Percentiles rank a stretch among this genome's conserved stretches.
phyloP scores from a whole-genome alignment of 2,797 vertebrate species.

The Phaenicophaeus curvirostris region DNA sequence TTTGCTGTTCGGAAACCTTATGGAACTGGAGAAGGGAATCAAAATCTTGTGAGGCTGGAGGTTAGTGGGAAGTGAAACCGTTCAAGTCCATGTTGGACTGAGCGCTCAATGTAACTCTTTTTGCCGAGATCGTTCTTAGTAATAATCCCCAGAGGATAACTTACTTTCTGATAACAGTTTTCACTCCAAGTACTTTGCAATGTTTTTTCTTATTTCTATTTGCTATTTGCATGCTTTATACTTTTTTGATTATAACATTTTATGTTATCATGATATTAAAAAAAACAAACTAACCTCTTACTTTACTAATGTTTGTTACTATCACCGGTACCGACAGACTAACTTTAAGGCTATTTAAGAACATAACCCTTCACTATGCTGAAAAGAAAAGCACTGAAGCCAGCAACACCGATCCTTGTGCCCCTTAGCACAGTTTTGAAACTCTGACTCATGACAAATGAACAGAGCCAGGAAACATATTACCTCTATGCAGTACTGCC shows the following conservation, averaged over 20 bases:
- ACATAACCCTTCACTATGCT: background rate
- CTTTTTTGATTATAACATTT: background rate
- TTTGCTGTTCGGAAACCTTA: background rate
- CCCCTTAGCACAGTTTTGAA: background rate
- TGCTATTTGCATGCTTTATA: background rate
- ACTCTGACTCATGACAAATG: background rate
- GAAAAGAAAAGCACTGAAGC: background rate
- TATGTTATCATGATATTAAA: background rate
- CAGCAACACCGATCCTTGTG: background rate
- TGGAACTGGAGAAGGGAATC: background rate
- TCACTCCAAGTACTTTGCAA: background rate
- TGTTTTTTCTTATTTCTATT: background rate
- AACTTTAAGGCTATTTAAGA: background rate
- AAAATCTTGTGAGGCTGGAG: background rate
- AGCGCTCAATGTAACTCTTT: background rate
- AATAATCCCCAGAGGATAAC: background rate
- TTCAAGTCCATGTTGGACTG: rapidly evolving
- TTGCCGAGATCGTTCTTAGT: background rate
- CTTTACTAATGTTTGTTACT: background rate
- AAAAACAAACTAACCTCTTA: background rate
- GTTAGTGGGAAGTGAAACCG: background rate
- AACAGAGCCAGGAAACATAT: background rate
- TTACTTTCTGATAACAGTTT: background rate
- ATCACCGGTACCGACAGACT: background rate
- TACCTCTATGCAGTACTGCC: background rate